A percentile compares a stretch with the other conserved stretches of the same genome.
phyloP scores from a whole-genome alignment of 2,888 invertebrate species.

The Spicauda simplicius region DNA sequence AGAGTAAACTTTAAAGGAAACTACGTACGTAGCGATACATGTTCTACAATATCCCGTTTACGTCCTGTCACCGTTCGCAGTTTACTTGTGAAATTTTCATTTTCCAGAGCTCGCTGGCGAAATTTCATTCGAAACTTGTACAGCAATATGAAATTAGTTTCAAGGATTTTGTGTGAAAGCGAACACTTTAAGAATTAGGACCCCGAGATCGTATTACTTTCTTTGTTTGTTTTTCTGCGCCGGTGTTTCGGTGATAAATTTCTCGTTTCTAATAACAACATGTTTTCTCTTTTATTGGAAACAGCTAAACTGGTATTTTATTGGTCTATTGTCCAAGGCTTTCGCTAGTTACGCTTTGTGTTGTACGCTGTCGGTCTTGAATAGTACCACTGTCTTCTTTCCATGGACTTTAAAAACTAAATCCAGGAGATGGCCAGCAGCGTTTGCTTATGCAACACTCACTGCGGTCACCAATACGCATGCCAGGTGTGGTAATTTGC shows the following conservation, averaged over 20 bases:
- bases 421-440: too few species aligned
- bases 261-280: slow-evolving; percentile 25
- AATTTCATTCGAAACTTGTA: slow-evolving; percentile 40
- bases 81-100: slow-evolving; percentile 38
- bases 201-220: slow-evolving; percentile 25
- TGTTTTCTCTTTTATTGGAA: slow-evolving; percentile 17
- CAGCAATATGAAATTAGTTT: slow-evolving; percentile 38
- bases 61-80: slow-evolving; percentile 23
- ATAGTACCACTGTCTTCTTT: too few species aligned
- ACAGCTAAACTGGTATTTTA: slow-evolving; percentile 8
- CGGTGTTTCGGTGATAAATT: slow-evolving; percentile 33
- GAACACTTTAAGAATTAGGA: slow-evolving; percentile 36
- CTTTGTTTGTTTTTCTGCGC: slow-evolving; percentile 32
- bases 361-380: too few species aligned
- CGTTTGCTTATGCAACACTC: too few species aligned
- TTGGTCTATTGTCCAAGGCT: too few species aligned
- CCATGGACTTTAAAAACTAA: too few species aligned
- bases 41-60: slow-evolving; percentile 9
- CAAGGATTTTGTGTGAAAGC: slow-evolving; percentile 34
- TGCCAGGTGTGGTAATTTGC: too few species aligned
- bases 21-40: background rate
- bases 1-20: background rate
- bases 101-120: slow-evolving; percentile 40
- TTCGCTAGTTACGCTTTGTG: too few species aligned
- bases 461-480: too few species aligned